A percentile compares a stretch with the other conserved stretches of the same genome.
phyloP scores from a whole-genome alignment of 2,888 invertebrate genomes.

The Brenthis hecate region DNA sequence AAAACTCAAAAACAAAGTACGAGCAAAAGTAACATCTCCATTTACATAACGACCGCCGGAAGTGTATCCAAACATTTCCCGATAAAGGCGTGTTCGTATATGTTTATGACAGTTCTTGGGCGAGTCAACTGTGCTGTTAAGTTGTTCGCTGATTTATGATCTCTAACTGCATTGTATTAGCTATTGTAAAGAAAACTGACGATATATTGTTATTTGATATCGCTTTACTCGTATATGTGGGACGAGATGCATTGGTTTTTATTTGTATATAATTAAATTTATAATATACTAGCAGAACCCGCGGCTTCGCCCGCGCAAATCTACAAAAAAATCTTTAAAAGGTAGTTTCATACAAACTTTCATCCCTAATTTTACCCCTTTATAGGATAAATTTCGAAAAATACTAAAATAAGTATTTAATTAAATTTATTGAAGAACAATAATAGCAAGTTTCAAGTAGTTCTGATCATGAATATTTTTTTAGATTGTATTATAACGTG shows the following conservation, averaged over 20 bases:
- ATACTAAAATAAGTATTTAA: too few species aligned
- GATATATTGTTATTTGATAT: slow-evolving; percentile 21
- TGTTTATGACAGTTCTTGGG: slow-evolving; percentile 48
- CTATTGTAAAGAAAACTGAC: slow-evolving; percentile 17
- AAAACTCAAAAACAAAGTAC: slow-evolving; percentile 19
- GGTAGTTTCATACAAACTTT: too few species aligned
- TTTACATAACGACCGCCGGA: slow-evolving; percentile 49
- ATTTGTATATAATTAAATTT: too few species aligned
- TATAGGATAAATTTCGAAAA: too few species aligned
- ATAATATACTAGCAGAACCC: too few species aligned
- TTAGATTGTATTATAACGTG: too few species aligned
- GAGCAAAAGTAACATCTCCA: slow-evolving; percentile 46
- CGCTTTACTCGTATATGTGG: slow-evolving; percentile 1
- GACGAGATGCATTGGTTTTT: neutral
- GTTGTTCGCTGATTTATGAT: slow-evolving; percentile 43
- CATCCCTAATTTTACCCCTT: too few species aligned
- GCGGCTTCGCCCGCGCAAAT: too few species aligned
- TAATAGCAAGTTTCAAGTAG: too few species aligned
- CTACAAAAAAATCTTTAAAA: too few species aligned
- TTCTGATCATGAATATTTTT: too few species aligned
- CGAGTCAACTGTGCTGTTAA: slow-evolving; percentile 34
- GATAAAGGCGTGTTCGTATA: slow-evolving; percentile 49
- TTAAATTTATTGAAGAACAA: too few species aligned
- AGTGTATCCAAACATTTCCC: slow-evolving; percentile 50
- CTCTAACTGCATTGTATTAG: slow-evolving; percentile 39